Evolutionary conservation across 2,797 vertebrate species (phyloP).

Genomic region (Sebastes cheni): DNA sequence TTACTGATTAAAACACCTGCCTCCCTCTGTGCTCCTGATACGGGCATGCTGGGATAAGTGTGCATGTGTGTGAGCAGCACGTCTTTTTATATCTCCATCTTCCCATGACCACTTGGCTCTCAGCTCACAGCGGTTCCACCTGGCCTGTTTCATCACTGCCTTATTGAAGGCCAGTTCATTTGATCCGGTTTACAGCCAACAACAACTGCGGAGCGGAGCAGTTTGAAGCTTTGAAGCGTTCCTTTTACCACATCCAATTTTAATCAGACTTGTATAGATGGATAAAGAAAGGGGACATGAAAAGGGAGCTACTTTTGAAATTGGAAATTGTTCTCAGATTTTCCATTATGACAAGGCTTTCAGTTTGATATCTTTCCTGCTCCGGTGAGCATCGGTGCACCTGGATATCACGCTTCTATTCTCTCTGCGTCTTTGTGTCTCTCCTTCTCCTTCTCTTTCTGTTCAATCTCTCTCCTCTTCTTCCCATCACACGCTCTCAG

Average conservation of each 20-base stretch:
- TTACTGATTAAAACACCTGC: constrained; percentile 60
- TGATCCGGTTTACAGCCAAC: constrained; percentile 49
- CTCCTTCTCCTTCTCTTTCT: background rate
- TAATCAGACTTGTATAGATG: constrained; percentile 47
- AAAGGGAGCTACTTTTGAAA: constrained; percentile 49
- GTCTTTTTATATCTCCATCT: background rate
- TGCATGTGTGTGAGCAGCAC: background rate
- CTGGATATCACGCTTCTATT: constrained; percentile 16
- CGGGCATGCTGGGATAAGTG: constrained; percentile 12
- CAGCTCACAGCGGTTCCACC: constrained; percentile 42
- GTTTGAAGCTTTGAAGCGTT: constrained; percentile 53
- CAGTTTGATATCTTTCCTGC: constrained; percentile 11
- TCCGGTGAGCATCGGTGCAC: constrained; percentile 21
- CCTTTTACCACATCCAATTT: constrained; percentile 37
- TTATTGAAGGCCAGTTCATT: constrained; percentile 47
- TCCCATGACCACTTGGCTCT: background rate
- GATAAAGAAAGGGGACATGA: constrained; percentile 43
- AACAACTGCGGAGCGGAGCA: constrained; percentile 4
- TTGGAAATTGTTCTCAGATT: constrained; percentile 45
- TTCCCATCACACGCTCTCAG: constrained; percentile 40
- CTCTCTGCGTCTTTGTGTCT: background rate
- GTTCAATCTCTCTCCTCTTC: background rate
- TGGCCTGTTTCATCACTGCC: constrained; percentile 44
- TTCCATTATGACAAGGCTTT: constrained; percentile 52
- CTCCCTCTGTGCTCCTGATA: constrained; percentile 8